Evolutionary conservation across 2,797 vertebrate genomes (phyloP).

Genomic region (Gymnodraco acuticeps): DNA sequence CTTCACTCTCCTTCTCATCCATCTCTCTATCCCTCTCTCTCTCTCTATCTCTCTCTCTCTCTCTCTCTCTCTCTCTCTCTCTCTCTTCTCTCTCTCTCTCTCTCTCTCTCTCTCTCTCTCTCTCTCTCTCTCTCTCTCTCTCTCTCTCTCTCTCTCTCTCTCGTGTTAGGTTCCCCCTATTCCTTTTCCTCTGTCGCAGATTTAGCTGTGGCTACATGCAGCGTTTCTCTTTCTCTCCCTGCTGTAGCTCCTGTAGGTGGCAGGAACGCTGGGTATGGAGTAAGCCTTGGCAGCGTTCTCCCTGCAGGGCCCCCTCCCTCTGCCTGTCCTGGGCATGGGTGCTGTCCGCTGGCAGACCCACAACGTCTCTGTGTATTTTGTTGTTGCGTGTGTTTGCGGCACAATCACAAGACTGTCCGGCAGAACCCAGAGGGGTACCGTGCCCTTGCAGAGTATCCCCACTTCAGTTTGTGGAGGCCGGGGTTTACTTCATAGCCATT

Average conservation of each 20-base stretch:
- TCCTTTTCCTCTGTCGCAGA: conserved; percentile 71
- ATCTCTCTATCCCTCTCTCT: too few species aligned
- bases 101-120: conserved; percentile 37
- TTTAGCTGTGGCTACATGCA: conserved; percentile 68
- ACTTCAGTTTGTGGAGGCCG: conserved; percentile 39
- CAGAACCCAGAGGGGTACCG: conserved; percentile 39
- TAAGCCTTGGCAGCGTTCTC: conserved; percentile 68
- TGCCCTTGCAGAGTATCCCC: conserved; percentile 46
- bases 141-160: conserved; percentile 18
- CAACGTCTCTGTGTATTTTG: conserved; percentile 50
- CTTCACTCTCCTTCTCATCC: conserved; percentile 66
- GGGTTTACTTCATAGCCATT: conserved; percentile 41
- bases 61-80: conserved; percentile 2
- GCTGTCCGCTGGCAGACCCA: conserved; percentile 70
- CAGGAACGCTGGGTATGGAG: conserved; percentile 60
- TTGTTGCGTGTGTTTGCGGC: conserved; percentile 42
- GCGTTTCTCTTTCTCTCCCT: conserved; percentile 59
- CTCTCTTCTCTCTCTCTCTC: conserved; percentile 31
- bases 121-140: conserved; percentile 26
- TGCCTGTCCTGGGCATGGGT: conserved; percentile 68
- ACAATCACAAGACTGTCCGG: conserved; percentile 39
- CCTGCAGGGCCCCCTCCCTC: conserved; percentile 63
- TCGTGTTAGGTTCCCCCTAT: conserved; percentile 61
- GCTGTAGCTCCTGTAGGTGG: conserved; percentile 69
- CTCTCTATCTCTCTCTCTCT: conserved; percentile 24